Base-by-base conservation (phyloP, 2,797 vertebrate species). In the Ataeniobius toweri region DNA sequence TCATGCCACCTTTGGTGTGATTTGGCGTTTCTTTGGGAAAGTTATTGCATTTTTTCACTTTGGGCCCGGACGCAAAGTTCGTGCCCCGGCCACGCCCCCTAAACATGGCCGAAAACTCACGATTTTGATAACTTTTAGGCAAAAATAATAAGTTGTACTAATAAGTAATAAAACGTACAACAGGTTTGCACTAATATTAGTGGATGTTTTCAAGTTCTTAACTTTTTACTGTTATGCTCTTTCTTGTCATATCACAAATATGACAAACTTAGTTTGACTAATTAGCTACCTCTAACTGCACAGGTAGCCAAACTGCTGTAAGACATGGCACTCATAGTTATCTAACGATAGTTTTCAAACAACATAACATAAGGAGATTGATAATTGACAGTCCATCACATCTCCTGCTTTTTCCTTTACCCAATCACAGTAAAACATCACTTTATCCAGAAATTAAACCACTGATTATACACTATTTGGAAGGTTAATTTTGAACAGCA, bases 401-500 rank as follows among this genome's bases (percentile, higher is more conserved):
- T 26, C 6, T n/a, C 26, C 12, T 46, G 41, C 26, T 50, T 48
- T 36, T 9, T 8, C 10, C 67, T 80, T 39, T 48, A 22, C 39
- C 16, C 67, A 81, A 71, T 12, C 20, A 28, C 1, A 7, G 44
- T 3, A 28, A 16, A 46, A 50, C 2, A 4, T 41, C 46, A 28
- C 55, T 28, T 9, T 53, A 46, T 7, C 44, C 44, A 69, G 26
- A 50, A 18, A 74, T 78, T 24, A 82, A 71, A 5, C 50, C 16
- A 46, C 9, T 69, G 10, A 80, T 83, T 71, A 41, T 67, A 13
- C 39, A 69, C 2, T 26, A 55, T 81, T 78, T 75, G 14, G n/a
- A 44, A 75, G 63, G 73, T 76, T 74, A 24, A 24, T 75, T 77
- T 20, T 67, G 28, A 55, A 2, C 24, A 68, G 55, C 28, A 67